phyloP scores from a whole-genome alignment of 2,797 vertebrate genomes.

The Mus spretus region DNA sequence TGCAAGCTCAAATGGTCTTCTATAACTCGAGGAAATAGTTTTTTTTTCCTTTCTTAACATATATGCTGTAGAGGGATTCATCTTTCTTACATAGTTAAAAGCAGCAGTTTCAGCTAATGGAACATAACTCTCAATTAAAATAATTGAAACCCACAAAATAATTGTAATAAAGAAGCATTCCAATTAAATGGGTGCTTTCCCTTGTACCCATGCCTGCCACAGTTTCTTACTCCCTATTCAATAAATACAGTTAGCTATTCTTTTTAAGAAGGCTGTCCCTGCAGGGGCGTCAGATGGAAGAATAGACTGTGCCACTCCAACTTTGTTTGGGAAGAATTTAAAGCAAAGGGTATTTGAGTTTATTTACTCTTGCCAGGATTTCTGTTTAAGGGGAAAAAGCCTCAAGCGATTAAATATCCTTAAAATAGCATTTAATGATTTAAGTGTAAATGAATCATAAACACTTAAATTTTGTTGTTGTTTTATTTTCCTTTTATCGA shows the following conservation, averaged over 20 bases:
- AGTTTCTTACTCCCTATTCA: slow-evolving; percentile 44
- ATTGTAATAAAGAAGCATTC: slow-evolving; percentile 56
- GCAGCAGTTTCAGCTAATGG: slow-evolving; percentile 31
- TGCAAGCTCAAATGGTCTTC: slow-evolving; percentile 40
- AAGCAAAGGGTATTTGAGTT: slow-evolving; percentile 77
- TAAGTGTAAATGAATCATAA: slow-evolving; percentile 81
- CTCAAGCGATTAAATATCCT: slow-evolving; percentile 64
- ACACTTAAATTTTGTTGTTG: slow-evolving; percentile 53
- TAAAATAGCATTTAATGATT: slow-evolving; percentile 82
- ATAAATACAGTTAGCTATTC: slow-evolving; percentile 32
- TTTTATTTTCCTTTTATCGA: background rate
- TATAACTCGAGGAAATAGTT: slow-evolving; percentile 28
- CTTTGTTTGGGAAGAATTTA: slow-evolving; percentile 62
- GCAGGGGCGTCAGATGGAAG: slow-evolving; percentile 52
- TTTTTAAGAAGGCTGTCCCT: slow-evolving; percentile 35
- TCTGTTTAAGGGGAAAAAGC: slow-evolving; percentile 79
- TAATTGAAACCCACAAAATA: slow-evolving; percentile 57
- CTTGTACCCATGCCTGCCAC: background rate
- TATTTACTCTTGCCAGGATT: slow-evolving; percentile 80
- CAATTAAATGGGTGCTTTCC: slow-evolving; percentile 21
- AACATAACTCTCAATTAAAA: slow-evolving; percentile 61
- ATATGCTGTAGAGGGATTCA: background rate
- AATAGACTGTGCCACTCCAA: slow-evolving; percentile 45
- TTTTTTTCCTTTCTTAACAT: background rate
- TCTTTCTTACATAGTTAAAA: slow-evolving; percentile 24